Conservation (phyloP, 2,113 vertebrate species). For the Sinocyclocheilus grahami region DNA sequence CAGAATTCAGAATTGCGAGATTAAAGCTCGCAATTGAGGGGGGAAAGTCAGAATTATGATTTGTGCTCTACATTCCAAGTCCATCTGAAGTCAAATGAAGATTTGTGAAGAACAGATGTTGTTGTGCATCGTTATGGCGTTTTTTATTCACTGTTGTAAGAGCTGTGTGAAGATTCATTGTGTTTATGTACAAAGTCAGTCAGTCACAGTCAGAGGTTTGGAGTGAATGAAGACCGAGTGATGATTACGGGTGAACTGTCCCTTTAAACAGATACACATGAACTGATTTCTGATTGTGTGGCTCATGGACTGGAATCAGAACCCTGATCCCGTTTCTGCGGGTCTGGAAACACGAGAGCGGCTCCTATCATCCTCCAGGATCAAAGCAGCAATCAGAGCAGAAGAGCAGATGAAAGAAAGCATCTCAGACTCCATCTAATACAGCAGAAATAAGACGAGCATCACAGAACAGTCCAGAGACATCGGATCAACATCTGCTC, state of each 20-base stretch:
- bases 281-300: background rate
- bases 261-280: background rate
- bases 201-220: too few relatives aligned
- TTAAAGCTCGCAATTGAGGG: too few relatives aligned
- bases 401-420: conserved; percentile 21
- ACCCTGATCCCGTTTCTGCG: background rate
- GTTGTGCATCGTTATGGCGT: too few relatives aligned
- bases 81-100: too few relatives aligned
- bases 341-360: background rate
- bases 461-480: background rate
- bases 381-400: conserved; percentile 27
- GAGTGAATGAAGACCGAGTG: too few relatives aligned
- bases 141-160: too few relatives aligned
- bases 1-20: too few relatives aligned
- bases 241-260: background rate
- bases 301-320: background rate
- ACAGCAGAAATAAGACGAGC: background rate
- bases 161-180: too few relatives aligned
- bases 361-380: background rate
- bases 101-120: too few relatives aligned
- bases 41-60: too few relatives aligned
- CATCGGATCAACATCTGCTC: background rate
- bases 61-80: too few relatives aligned
- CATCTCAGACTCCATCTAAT: background rate
- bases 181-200: too few relatives aligned